phyloP scores from a whole-genome alignment of 2,797 vertebrate species.

The Lepus townsendii region DNA sequence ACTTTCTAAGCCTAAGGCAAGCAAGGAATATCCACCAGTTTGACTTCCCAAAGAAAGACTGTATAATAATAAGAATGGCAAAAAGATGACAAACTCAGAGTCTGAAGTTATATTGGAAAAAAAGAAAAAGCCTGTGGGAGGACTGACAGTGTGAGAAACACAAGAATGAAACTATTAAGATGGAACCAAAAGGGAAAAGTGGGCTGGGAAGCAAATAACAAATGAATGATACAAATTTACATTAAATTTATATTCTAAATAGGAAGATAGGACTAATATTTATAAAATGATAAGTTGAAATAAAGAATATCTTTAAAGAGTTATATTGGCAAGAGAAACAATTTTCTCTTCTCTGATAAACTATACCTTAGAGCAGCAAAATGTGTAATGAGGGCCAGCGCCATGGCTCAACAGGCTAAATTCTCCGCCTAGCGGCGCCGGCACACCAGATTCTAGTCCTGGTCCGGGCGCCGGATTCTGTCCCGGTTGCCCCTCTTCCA shows the following conservation, averaged over 20 bases:
- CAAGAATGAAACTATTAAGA: not conserved
- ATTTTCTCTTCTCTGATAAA: conserved; percentile 42
- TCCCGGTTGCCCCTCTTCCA: too few relatives aligned
- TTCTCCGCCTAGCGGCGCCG: too few relatives aligned
- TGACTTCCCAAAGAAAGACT: not conserved
- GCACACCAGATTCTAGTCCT: too few relatives aligned
- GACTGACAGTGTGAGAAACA: not conserved
- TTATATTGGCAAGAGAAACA: conserved; percentile 15
- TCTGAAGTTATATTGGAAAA: not conserved
- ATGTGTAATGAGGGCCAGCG: not conserved
- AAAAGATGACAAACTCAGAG: not conserved
- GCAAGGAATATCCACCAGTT: not conserved
- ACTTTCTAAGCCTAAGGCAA: not conserved
- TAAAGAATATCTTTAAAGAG: not conserved
- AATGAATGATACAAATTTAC: conserved; percentile 31
- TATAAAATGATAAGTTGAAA: conserved; percentile 47
- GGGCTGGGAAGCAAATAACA: not conserved
- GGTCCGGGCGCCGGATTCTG: too few relatives aligned
- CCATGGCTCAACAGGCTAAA: too few relatives aligned
- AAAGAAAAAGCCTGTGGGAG: not conserved
- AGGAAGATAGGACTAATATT: conserved; percentile 16
- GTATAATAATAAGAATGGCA: not conserved
- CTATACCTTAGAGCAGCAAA: not conserved
- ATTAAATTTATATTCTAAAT: conserved; percentile 44
- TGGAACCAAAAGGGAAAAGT: not conserved